These are phyloP conservation scores for Zoanthus sansibaricus DNA, from an alignment of 92 coral and sea anemone genomes.

Conservation along the genomic window DNA sequence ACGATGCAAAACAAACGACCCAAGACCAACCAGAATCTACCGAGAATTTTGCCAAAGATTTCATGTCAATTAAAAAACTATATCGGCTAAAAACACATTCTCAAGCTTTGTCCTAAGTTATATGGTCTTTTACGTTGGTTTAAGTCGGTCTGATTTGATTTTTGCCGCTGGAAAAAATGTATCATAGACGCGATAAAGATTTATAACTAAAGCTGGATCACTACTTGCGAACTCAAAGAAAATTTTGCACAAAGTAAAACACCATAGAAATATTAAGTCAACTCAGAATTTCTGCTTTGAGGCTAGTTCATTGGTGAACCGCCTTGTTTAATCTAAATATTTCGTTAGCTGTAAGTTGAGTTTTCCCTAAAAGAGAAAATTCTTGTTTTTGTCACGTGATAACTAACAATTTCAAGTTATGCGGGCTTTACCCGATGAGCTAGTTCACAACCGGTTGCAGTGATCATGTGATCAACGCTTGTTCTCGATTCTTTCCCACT, in stretches of 20 bases:
- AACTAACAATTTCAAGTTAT: slow-evolving; percentile 1
- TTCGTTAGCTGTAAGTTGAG: background rate
- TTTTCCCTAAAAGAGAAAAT: slow-evolving; percentile 1
- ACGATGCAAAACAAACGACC: slow-evolving; percentile 78
- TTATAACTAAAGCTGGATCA: no score
- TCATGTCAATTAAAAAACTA: background rate
- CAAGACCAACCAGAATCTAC: slow-evolving; percentile 74
- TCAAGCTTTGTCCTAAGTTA: background rate
- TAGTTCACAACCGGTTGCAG: slow-evolving; percentile 32
- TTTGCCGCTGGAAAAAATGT: background rate
- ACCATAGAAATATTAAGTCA: background rate
- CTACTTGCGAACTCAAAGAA: background rate
- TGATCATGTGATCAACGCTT: background rate
- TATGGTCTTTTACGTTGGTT: background rate
- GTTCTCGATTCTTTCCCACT: no score
- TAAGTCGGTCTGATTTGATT: no score
- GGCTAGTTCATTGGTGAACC: slow-evolving; percentile 22
- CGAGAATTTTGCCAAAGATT: slow-evolving; percentile 39
- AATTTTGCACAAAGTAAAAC: background rate
- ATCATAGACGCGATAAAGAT: background rate
- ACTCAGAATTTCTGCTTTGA: slow-evolving; percentile 19
- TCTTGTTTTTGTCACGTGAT: slow-evolving; percentile 35
- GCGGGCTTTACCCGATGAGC: slow-evolving; percentile 43
- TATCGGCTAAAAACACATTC: background rate
- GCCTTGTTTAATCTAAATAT: slow-evolving; percentile 26